Conservation (phyloP, 35 echinoderm and acorn worm species). For the Eucidaris tribuloides region DNA sequence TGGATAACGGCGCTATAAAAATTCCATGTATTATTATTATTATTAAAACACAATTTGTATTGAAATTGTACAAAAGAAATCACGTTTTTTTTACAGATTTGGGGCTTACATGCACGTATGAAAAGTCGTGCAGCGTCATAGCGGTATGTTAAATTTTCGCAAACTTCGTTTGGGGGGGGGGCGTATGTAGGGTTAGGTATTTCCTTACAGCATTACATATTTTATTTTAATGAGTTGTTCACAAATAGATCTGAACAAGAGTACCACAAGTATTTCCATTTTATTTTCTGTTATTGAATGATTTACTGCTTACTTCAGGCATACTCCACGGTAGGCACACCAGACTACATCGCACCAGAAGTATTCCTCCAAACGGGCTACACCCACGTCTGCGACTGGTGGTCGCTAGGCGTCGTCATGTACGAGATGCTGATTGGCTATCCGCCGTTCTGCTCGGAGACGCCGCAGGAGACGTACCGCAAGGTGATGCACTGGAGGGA, state of each 20-base stretch:
- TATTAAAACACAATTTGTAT: too few species aligned
- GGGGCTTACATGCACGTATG: too few species aligned
- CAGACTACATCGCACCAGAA: slow-evolving; percentile 98
- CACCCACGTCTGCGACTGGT: slow-evolving; percentile 95
- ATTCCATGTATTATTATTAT: too few species aligned
- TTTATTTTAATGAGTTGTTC: too few species aligned
- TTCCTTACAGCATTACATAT: too few species aligned
- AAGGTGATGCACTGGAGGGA: slow-evolving; percentile 98
- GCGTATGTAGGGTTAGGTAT: too few species aligned
- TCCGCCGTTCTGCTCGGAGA: slow-evolving; percentile 98
- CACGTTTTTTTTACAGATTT: too few species aligned
- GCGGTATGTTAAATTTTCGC: too few species aligned
- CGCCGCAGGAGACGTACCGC: slow-evolving; percentile 95
- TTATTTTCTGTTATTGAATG: not conserved
- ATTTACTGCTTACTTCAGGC: slow-evolving; percentile 43
- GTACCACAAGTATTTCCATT: not conserved
- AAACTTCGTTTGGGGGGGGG: too few species aligned
- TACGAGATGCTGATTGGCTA: slow-evolving; percentile 99
- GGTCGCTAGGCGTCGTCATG: slow-evolving; percentile 99
- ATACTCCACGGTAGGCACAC: slow-evolving; percentile 97
- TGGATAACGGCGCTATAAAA: too few species aligned
- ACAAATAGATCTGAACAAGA: not conserved
- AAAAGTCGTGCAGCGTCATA: too few species aligned
- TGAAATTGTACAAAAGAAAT: too few species aligned
- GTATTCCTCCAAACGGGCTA: slow-evolving; percentile 97